Evolutionary conservation across 1,140 invertebrate genomes (phyloP).

Genomic region (Drosophila lacertosa): DNA sequence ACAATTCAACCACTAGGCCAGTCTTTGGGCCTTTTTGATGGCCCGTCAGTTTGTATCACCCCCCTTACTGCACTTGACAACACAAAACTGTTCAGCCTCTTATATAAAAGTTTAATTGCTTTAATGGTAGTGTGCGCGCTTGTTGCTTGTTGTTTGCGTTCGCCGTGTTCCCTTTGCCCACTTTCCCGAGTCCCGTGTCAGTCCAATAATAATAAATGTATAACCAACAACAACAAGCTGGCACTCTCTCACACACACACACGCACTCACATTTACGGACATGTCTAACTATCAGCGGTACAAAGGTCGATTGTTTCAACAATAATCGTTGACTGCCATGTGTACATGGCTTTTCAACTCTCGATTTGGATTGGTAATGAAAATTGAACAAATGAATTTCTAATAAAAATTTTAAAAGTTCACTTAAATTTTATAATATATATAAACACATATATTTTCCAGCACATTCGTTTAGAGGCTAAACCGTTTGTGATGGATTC

Average conservation of each 20-base stretch:
- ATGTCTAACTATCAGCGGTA: not conserved
- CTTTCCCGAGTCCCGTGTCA: not conserved
- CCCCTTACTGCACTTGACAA: not conserved
- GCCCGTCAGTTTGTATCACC: not conserved
- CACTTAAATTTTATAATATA: conserved; percentile 10
- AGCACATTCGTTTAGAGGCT: conserved; percentile 32
- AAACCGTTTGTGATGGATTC: conserved; percentile 50
- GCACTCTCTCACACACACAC: not conserved
- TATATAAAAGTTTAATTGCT: conserved; percentile 49
- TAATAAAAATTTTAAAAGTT: conserved; percentile 10
- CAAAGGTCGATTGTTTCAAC: conserved; percentile 17
- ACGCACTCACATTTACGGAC: not conserved
- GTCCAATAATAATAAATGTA: not conserved
- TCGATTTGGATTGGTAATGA: conserved; percentile 7
- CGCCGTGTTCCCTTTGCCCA: not conserved
- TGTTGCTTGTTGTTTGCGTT: conserved; percentile 20
- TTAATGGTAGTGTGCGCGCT: conserved; percentile 14
- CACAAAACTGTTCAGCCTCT: conserved; percentile 13
- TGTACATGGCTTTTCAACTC: conserved; percentile 1
- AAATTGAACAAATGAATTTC: conserved; percentile 3
- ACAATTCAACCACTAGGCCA: not conserved
- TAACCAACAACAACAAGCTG: conserved; percentile 8
- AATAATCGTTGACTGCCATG: not conserved
- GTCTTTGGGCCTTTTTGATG: not conserved
- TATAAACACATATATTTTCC: conserved; percentile 25